Evolutionary conservation across 2,113 vertebrate species (phyloP).

Genomic region (Myrmecophaga tridactyla): DNA sequence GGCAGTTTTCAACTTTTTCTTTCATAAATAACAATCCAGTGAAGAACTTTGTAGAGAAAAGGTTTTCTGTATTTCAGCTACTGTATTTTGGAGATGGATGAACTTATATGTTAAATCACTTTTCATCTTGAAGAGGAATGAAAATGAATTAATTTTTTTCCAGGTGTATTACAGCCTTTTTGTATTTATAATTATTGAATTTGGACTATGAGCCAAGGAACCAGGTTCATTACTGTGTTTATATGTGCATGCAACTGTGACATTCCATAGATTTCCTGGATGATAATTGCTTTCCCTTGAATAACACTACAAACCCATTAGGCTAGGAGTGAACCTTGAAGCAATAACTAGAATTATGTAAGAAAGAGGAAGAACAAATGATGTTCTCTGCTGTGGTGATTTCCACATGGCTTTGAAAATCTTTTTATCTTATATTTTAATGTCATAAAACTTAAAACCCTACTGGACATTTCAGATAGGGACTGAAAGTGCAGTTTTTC

Average conservation of each 20-base stretch:
- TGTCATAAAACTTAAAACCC: neutral
- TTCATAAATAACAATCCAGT: neutral
- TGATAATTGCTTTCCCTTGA: neutral
- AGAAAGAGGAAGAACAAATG: neutral
- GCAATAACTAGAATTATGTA: conserved; percentile 3
- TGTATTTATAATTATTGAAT: neutral
- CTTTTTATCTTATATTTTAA: conserved; percentile 23
- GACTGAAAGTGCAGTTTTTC: neutral
- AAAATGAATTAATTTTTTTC: neutral
- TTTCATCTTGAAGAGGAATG: neutral
- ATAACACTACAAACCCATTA: neutral
- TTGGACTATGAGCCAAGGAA: neutral
- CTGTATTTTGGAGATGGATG: neutral
- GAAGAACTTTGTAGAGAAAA: neutral
- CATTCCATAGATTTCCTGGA: neutral
- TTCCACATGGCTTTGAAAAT: neutral
- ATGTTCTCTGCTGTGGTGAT: neutral
- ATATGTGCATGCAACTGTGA: neutral
- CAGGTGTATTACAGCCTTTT: neutral
- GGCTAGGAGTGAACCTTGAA: conserved; percentile 31
- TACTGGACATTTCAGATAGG: neutral
- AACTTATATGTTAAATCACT: neutral
- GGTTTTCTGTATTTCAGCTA: neutral
- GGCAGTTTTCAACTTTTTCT: neutral
- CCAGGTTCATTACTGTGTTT: neutral